Evolutionary conservation across 2,113 vertebrate species (phyloP).

Genomic region (Ornithorhynchus anatinus): DNA sequence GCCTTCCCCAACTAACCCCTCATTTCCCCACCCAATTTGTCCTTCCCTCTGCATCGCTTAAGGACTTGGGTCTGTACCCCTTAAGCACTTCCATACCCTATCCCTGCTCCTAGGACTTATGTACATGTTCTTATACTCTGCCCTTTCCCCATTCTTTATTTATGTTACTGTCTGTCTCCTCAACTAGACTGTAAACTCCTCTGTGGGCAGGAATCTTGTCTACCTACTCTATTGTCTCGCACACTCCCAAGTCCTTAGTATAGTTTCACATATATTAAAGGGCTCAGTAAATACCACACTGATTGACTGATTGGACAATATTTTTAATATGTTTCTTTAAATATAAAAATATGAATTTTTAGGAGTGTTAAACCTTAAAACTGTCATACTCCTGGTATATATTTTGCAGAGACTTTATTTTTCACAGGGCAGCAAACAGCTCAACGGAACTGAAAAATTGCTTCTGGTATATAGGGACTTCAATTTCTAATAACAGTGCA

Average conservation of each 20-base stretch:
- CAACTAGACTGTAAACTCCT: neutral
- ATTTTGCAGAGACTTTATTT: slow-evolving; percentile 32
- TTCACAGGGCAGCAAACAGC: slow-evolving; percentile 35
- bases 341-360: neutral
- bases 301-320: too few relatives aligned
- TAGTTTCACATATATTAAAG: too few relatives aligned
- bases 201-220: neutral
- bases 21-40: too few relatives aligned
- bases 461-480: slow-evolving; percentile 43
- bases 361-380: slow-evolving; percentile 24
- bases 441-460: slow-evolving; percentile 43
- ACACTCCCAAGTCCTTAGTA: neutral
- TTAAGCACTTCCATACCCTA: too few relatives aligned
- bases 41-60: too few relatives aligned
- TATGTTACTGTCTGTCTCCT: neutral
- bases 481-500: slow-evolving; percentile 47
- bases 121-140: too few relatives aligned
- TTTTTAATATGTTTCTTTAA: slow-evolving; percentile 7
- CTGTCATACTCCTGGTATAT: slow-evolving; percentile 3
- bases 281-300: too few relatives aligned
- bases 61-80: too few relatives aligned
- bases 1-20: too few relatives aligned
- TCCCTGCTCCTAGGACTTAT: too few relatives aligned
- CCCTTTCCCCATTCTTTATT: neutral
- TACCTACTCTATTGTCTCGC: neutral